Conservation (phyloP, 2,797 vertebrate genomes). For the Lophius americanus region DNA sequence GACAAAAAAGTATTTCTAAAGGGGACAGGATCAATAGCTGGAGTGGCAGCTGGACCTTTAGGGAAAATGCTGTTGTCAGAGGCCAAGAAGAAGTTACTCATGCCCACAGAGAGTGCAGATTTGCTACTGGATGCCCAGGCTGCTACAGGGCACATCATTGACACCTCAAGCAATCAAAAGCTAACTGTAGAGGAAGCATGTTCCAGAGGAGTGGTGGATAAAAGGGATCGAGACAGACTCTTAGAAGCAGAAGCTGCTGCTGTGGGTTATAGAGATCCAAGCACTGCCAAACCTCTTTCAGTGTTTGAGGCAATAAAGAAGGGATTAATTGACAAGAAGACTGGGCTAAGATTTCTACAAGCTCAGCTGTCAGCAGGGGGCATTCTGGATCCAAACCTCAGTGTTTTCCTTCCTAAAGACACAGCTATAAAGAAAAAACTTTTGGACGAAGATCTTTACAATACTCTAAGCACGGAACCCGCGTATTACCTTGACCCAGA, state of each 20-base stretch:
- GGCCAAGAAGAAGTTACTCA: conserved; percentile 83
- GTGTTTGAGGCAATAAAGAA: conserved; percentile 90
- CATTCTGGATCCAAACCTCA: conserved; percentile 89
- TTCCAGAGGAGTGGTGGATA: conserved; percentile 86
- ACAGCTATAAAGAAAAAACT: conserved; percentile 86
- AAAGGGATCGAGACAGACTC: conserved; percentile 83
- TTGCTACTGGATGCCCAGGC: conserved; percentile 92
- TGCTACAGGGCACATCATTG: conserved; percentile 90
- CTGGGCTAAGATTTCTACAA: conserved; percentile 86
- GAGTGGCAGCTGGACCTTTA: neutral
- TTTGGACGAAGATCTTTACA: conserved; percentile 86
- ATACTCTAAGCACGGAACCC: conserved; percentile 82
- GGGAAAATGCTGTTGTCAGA: conserved; percentile 50
- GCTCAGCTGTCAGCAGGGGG: conserved; percentile 91
- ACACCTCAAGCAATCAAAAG: conserved; percentile 83
- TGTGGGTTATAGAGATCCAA: conserved; percentile 87
- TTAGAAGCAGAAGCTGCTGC: conserved; percentile 88
- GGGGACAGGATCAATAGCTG: conserved; percentile 62
- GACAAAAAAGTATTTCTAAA: conserved; percentile 84
- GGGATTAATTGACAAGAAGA: conserved; percentile 85
- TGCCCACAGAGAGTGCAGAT: conserved; percentile 80
- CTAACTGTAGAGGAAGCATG: conserved; percentile 88
- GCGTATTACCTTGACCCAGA: conserved; percentile 88
- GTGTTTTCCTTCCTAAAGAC: conserved; percentile 91
- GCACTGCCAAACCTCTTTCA: conserved; percentile 82